Conservation (phyloP, 2,113 vertebrate species). For the Hemibagrus wyckioides region DNA sequence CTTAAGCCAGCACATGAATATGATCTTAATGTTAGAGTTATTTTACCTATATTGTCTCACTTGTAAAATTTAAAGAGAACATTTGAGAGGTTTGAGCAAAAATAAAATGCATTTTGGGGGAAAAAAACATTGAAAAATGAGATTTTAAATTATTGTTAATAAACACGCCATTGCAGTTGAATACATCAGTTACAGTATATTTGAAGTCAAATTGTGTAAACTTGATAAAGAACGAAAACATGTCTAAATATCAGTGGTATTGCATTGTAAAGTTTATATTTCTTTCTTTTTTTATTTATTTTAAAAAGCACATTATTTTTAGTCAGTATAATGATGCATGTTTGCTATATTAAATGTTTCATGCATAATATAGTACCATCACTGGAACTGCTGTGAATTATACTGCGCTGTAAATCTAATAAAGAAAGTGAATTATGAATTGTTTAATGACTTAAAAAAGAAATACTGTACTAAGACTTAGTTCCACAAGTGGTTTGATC, state of each 20-base stretch:
- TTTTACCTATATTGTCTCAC: background rate
- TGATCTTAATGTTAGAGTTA: background rate
- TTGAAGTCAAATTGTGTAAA: background rate
- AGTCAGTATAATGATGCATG: background rate
- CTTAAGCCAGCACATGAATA: background rate
- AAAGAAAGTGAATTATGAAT: background rate
- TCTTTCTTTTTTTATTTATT: background rate
- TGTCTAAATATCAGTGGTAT: background rate
- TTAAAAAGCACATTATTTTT: background rate
- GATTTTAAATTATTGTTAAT: background rate
- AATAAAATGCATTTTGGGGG: background rate
- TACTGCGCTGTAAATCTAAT: background rate
- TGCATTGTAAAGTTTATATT: background rate
- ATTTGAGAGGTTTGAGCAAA: background rate
- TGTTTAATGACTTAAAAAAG: background rate
- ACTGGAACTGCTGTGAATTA: background rate
- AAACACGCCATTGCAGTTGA: background rate
- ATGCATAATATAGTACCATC: background rate
- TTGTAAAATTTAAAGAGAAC: background rate
- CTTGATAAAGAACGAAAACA: background rate
- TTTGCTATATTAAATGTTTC: background rate
- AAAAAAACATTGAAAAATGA: background rate
- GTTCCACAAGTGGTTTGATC: background rate
- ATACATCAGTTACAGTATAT: background rate
- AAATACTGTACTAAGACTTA: too few relatives aligned